These are phyloP conservation scores for Merops nubicus DNA, from an alignment of 2,113 vertebrate species.

Conservation along the genomic window DNA sequence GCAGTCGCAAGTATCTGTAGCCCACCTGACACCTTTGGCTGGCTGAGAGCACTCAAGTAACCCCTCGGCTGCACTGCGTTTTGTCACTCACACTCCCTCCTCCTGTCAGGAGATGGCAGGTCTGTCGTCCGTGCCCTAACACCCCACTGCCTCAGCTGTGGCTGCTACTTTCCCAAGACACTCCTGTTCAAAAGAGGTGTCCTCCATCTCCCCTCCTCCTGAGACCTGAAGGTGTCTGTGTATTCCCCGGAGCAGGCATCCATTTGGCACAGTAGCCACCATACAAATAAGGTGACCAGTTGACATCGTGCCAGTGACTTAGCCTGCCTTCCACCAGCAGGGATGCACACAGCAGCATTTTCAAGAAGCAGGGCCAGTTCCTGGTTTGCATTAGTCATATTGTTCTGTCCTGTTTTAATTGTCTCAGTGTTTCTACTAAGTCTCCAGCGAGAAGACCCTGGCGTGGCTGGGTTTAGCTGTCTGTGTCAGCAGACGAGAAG, in stretches of 20 bases:
- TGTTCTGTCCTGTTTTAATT: neutral
- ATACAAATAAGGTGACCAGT: neutral
- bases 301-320: neutral
- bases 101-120: neutral
- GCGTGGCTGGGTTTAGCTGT: neutral
- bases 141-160: neutral
- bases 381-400: neutral
- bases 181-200: neutral
- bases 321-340: neutral
- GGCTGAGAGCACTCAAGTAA: neutral
- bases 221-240: neutral
- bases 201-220: neutral
- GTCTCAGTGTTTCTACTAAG: neutral
- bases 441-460: neutral
- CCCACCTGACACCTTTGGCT: neutral
- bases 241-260: neutral
- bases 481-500: slow-evolving; percentile 18
- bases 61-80: neutral
- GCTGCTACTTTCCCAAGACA: neutral
- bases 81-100: neutral
- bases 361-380: neutral
- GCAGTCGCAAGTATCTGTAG: neutral
- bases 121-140: neutral
- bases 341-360: neutral
- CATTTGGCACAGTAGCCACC: neutral